Percentiles rank a stretch among this genome's conserved stretches.
Evolutionary conservation across 2,888 invertebrate species (phyloP).

Genomic region (Melitaea athalia): DNA sequence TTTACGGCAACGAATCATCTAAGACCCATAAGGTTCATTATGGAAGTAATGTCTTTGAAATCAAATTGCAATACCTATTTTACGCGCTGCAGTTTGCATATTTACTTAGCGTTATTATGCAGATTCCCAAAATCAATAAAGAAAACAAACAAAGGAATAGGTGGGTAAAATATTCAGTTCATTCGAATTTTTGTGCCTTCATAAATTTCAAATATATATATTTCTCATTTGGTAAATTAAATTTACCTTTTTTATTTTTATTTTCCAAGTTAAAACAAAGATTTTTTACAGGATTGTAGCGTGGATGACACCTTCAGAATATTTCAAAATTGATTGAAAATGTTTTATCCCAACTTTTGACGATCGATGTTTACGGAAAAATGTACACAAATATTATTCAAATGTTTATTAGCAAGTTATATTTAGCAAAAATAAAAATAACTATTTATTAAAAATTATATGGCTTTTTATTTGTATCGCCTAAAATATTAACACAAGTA

Average conservation of each 20-base stretch:
- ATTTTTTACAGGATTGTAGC: slow-evolving; percentile 51
- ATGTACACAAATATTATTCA: slow-evolving; percentile 28
- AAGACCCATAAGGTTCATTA: slow-evolving; percentile 1
- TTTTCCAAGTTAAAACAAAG: not conserved
- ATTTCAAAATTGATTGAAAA: slow-evolving; percentile 61
- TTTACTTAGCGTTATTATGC: slow-evolving; percentile 56
- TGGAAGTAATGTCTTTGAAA: slow-evolving; percentile 11
- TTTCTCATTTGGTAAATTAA: not conserved
- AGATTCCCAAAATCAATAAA: slow-evolving; percentile 46
- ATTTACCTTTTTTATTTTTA: not conserved
- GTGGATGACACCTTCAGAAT: slow-evolving; percentile 50
- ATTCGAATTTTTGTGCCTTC: too few species aligned
- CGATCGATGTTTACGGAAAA: slow-evolving; percentile 10
- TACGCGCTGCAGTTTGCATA: slow-evolving; percentile 67
- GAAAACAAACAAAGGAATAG: slow-evolving; percentile 21
- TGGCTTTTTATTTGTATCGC: too few species aligned
- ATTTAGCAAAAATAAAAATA: slow-evolving; percentile 37
- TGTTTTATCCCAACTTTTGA: slow-evolving; percentile 1
- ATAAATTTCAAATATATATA: too few species aligned
- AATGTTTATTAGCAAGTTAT: slow-evolving; percentile 21
- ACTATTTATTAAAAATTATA: slow-evolving; percentile 11
- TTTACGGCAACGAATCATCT: not conserved
- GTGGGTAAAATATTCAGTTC: slow-evolving; percentile 10
- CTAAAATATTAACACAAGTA: too few species aligned
- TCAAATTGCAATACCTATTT: slow-evolving; percentile 62